A percentile compares a stretch with the other conserved stretches of the same genome.
Evolutionary conservation across 2,113 vertebrate genomes (phyloP).

Genomic region (Sphyrna mokarran): DNA sequence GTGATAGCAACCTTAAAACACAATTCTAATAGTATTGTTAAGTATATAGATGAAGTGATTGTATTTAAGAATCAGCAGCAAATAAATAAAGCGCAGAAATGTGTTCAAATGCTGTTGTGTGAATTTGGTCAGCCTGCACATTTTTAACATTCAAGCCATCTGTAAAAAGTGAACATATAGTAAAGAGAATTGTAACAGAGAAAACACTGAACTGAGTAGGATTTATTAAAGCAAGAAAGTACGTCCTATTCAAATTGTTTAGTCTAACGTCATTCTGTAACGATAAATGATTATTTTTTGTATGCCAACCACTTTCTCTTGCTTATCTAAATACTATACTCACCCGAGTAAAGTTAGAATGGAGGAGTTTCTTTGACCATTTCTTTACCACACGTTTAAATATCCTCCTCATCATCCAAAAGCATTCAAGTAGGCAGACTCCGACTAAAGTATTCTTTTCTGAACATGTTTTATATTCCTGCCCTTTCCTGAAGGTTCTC

Average conservation of each 20-base stretch:
- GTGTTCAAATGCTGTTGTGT: neutral
- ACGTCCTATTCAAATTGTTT: neutral
- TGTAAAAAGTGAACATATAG: constrained; percentile 3
- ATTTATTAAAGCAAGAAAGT: neutral
- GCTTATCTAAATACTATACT: neutral
- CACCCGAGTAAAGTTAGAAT: neutral
- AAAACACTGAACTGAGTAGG: neutral
- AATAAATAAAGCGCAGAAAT: neutral
- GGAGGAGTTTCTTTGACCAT: neutral
- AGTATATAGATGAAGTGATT: neutral
- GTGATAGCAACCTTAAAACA: neutral
- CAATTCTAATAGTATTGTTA: neutral
- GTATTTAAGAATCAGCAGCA: neutral
- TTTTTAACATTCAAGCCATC: neutral
- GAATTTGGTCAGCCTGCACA: neutral
- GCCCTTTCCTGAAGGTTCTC: neutral
- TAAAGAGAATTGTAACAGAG: neutral
- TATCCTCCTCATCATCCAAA: neutral
- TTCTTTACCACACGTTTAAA: neutral
- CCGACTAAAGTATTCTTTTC: neutral
- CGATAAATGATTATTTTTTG: too few relatives aligned
- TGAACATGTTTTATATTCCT: neutral
- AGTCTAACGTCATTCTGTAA: neutral
- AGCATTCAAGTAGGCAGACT: neutral
- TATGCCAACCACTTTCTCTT: neutral